A percentile compares a stretch with the other conserved stretches of the same genome.
These are phyloP conservation scores for Heliconius himera DNA, from an alignment of 1,140 invertebrate species.

Conservation along the genomic window DNA sequence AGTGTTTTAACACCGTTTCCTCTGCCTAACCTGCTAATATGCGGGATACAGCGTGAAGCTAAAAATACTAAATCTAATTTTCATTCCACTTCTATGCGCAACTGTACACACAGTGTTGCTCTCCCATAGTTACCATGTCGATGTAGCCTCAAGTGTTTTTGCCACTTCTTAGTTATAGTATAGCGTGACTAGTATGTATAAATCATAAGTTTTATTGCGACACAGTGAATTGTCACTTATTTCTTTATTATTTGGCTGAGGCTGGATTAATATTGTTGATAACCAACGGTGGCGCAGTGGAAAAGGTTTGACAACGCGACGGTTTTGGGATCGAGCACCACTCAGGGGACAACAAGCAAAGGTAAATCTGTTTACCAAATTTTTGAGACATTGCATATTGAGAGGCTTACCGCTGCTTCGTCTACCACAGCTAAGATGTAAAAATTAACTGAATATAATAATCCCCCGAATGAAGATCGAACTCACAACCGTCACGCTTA, in stretches of 20 bases:
- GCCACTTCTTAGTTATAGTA: not conserved
- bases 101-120: not conserved
- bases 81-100: not conserved
- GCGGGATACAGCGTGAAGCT: not conserved
- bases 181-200: constrained; percentile 1
- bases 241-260: not conserved
- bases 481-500: too few species aligned
- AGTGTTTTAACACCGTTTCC: not conserved
- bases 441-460: too few species aligned
- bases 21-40: not conserved
- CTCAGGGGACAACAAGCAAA: too few species aligned
- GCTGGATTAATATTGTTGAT: too few species aligned
- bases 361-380: too few species aligned
- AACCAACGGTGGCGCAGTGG: too few species aligned
- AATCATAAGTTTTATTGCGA: constrained; percentile 9
- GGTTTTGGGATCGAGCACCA: too few species aligned
- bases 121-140: not conserved
- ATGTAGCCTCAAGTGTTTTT: constrained; percentile 14
- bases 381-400: too few species aligned
- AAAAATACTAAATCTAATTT: not conserved
- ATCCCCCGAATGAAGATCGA: too few species aligned
- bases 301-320: too few species aligned
- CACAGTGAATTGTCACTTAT: constrained; percentile 6
- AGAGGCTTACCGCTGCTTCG: too few species aligned
- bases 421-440: too few species aligned